Base-by-base conservation (phyloP, 2,797 vertebrate species). In the Pitangus sulphuratus region DNA sequence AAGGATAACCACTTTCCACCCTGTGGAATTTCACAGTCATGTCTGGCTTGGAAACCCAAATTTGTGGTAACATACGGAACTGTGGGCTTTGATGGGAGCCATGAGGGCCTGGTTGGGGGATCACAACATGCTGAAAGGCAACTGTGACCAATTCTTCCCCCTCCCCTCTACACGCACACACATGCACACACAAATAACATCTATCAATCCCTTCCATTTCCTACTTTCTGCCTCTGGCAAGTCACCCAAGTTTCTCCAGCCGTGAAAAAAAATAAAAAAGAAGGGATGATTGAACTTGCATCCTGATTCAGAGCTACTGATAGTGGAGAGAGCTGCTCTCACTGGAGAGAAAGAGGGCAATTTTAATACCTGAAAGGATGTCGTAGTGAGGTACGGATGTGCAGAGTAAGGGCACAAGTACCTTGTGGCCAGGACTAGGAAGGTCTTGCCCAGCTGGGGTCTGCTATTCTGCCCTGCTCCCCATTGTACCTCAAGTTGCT, bases 41-140 rank as follows among this genome's bases (percentile, higher is more conserved):
- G 13, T 81, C 83, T 84, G 80, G 47, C 44, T 87, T 56, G 37
- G 80, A 93, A 89, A 86, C n/a, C 40, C 12, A 70, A 56, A 84
- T 84, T 17, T 44, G 20, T 53, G 65, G 42, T 90, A 79, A 56
- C 35, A 14, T 35, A n/a, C 0, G 0, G 65, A 85, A 20, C 48
- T 71, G 40, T 68, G 57, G 64, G 53, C 42, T 94, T 91, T 92
- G 83, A 86, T 75, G 76, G 50, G 71, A 94, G 56, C 78, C n/a
- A 8, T 15, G 48, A 82, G 20, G 68, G 20, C 57, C 61, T 80
- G 58, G 28, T 58, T 89, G 37, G 12, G 14, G 25, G n/a, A 81
- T 28, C 3, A 1, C 31, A 85, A 28, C 54, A 28, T 18, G 16
- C 7, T 48, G 30, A 54, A 90, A 65, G 31, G 58, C 47, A 84